Base-by-base conservation (phyloP, 64 coral and sea anemone genomes). In the Exaiptasia diaphana region DNA sequence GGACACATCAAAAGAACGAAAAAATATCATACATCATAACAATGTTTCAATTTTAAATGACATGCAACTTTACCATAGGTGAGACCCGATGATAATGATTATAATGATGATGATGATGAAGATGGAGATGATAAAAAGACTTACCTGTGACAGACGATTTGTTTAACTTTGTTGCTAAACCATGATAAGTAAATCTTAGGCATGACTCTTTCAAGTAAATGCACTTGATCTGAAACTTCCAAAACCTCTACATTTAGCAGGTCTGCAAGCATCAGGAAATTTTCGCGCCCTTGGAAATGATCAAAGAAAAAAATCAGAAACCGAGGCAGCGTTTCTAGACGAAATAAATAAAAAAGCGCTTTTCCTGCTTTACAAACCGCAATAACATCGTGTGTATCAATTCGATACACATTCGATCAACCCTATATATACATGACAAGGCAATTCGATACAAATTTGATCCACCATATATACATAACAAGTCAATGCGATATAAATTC, bases 221-320 rank as follows among this genome's bases (percentile, higher is more conserved):
- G 83, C 7, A 93, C 83, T 79, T 93, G 82, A 21, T 93, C 82
- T 73, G 41, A 86, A 2, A 93, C 82, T 58, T 93, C 90, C 29
- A 93, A 55, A 10, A 93, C 75, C 36, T 85, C 67, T 3, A 86
- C 83, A 49, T 93, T 93, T 8, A 93, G 33, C 18, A 93, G n/a
- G 39, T 93, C 90, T 8, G 90, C 67, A 3, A 81, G 34, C 86
- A 88, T 81, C 1, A 81, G 12, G 64, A 88, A 88, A n/a, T 88
- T 73, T 50, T 88, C 81, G 59, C 62, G 80, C 15, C 75, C 86
- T 88, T 28, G 4, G 46, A 69, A 46, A 23, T 21, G 28, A 55
- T 7, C 18, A 33, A 43, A 33, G 8, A 35, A 33, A 20, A 10
- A 46, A 15, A 34, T 8, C 1, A 11, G 22, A 44, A 31, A 31